Evolutionary conservation across 2,797 vertebrate genomes (phyloP), one percentile per base, ranked within the genome.

Genomic region (Lerista edwardsae): DNA sequence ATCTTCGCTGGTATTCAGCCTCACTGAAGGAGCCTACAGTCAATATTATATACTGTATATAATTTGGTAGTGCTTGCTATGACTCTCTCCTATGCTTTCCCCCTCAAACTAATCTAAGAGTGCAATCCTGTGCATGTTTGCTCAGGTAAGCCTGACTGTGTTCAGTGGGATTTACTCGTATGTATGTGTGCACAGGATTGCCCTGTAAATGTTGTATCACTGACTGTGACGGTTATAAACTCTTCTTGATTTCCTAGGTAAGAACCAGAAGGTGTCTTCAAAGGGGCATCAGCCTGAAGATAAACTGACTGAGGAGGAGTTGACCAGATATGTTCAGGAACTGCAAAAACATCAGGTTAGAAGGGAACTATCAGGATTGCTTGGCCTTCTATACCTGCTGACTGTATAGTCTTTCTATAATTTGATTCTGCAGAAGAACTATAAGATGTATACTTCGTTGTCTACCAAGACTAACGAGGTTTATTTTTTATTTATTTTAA

Each of bases 271-370:
- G 65, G 94, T 95, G 44, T 85, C 92, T 19, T 93, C 92, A 89
- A 90, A 93, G 41, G 94, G 93, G 65, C 91, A 91, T 41, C 91
- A 72, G 65, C 89, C 92, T 82, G 86, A 95, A n/a, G 95, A 94
- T 85, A 93, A 97, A 91, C 96, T 98, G 96, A 97, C 97, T 10
- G 98, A 98, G 94, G 98, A 98, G 89, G 98, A 99, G 93, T 97
- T 98, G 97, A 97, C 96, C 88, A 97, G 96, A 90, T 98, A 98
- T 0, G 95, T 98, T 91, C 97, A 98, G 68, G 98, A 98, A 80
- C 96, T 98, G 93, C 99, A 98, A 94, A 99, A 99, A 93, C 98
- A 99, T 91, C 98, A 99, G 98, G 98, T 99, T 80, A 92, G 95
- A 61, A 0, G 29, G 62, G 44, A 51, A 14, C 34, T 77, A 73